phyloP scores from a whole-genome alignment of 2,113 vertebrate genomes.

The Eolophus roseicapilla region DNA sequence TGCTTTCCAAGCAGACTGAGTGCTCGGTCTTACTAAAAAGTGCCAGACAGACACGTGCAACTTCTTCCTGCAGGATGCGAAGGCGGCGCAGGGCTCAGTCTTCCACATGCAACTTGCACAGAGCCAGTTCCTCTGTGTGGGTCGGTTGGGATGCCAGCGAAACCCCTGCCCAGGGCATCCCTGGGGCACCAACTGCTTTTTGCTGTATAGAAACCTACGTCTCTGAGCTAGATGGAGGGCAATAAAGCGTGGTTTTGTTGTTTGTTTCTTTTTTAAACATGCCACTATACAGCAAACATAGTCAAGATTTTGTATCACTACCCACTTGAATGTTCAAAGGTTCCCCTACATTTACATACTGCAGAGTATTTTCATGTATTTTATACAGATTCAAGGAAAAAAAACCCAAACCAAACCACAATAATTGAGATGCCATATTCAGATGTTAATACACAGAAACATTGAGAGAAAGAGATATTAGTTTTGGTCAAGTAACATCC shows the following conservation, averaged over 20 bases:
- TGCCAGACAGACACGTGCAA: not conserved
- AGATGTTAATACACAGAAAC: not conserved
- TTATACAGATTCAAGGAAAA: not conserved
- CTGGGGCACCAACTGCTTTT: not conserved
- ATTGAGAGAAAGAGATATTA: not conserved
- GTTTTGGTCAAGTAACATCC: not conserved
- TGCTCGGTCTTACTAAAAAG: fast-evolving
- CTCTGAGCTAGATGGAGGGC: not conserved
- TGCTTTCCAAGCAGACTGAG: not conserved
- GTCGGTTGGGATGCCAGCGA: not conserved
- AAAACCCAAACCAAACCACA: not conserved
- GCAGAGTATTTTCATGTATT: not conserved
- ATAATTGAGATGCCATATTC: fast-evolving
- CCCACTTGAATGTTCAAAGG: not conserved
- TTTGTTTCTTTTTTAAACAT: not conserved
- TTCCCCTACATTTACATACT: not conserved
- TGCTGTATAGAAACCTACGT: not conserved
- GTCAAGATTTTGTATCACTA: not conserved
- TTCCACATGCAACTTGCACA: not conserved
- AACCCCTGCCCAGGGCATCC: not conserved
- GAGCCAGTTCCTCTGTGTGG: not conserved
- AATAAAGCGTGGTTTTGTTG: not conserved
- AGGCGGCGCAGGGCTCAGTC: not conserved
- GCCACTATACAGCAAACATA: not conserved
- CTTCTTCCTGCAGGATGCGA: not conserved